Base-by-base conservation (phyloP, 2,888 invertebrate species). In the Isoperla grammatica region DNA sequence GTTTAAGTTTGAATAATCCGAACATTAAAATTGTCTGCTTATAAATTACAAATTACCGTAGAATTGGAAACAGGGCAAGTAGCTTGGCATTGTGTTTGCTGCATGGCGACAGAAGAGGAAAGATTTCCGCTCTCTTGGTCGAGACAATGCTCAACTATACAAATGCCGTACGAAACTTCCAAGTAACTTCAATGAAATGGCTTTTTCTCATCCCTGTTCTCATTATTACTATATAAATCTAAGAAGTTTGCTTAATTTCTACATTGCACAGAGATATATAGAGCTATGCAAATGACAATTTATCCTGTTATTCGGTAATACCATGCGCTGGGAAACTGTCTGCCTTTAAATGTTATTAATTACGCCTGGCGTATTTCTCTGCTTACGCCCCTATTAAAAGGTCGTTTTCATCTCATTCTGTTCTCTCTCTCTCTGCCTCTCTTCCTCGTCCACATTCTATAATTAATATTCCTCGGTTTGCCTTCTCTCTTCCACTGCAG, bases 41-140 rank as follows among this genome's bases (percentile, higher is more conserved):
- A 63, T 63, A 63, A 63, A 63, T 63, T 61, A 63, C 63, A 63
- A 63, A 63, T 63, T 63, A 63, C 54, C 53, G 56, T 49, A 15
- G 49, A 46, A 49, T 22, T 29, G 49, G 49, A 49, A 49, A 49
- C 49, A 49, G 50, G 60, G n/a, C 29, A 20, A 43, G 49, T n/a
- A 8, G 29, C 11, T 22, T 29, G 19, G 58, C 42, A 29, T 29
- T 29, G 29, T 23, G 60, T 22, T 29, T 22, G 58, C 42, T n/a
- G n/a, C n/a, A n/a, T 23, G 60, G 60, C 46, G 60, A 39, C 55
- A 48, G n/a, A 37, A 37, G 60, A 48, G 35, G 54, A n/a, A 1
- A 29, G 15, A 9, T 5, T 1, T 20, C 17, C 48, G 12, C 12
- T 37, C 29, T 1, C 53, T 23, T 4, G 43, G 23, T 43, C 45